Base-by-base conservation (phyloP, 1,140 invertebrate genomes). In the Cydia pomonella region DNA sequence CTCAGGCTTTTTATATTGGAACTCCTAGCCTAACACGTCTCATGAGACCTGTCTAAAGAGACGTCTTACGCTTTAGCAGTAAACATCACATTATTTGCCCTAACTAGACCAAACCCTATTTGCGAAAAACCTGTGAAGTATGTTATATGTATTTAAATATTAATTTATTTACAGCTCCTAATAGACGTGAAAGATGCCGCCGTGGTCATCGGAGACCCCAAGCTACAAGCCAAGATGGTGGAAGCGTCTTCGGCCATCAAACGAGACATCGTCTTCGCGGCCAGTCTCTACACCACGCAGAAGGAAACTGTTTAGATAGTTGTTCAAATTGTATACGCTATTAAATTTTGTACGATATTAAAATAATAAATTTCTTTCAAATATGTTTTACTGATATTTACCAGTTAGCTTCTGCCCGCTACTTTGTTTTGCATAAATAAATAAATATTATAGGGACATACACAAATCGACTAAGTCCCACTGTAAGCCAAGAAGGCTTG, bases 201-300 rank as follows among this genome's bases (percentile, higher is more conserved):
- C 0, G 95, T 96, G 72, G 97, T 98, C 18, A 97, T 99, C 77
- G 99, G 99, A 0, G 97, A 99, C 93, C 96, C 97, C 0, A 95
- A 96, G 21, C 93, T 99, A 0, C 96, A 96, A 84, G 95, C 96
- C 71, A 99, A 99, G 94, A 99, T 99, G 97, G 97, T 99, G 88
- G 97, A 98, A 92, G 98, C 98, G 0, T 98, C 97, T 0, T 95
- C 95, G 1, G 95, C 96, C 44, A 99, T 99, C 73, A 99, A 99
- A 88, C 93, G 99, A 80, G 99, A 99, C 90, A 99, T 99, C 87
- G 99, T 99, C 1, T 99, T 99, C 92, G 97, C 98, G 41, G 98
- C 98, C 23, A 99, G 98, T 93, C 94, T 99, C 16, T 99, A 99
- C 86, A 99, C 98, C 12, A 90, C 90, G 2, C 85, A 87, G 73